Evolutionary conservation across 2,888 invertebrate genomes (phyloP), one percentile per base, ranked within the genome.

Genomic region (Volucella zonaria): DNA sequence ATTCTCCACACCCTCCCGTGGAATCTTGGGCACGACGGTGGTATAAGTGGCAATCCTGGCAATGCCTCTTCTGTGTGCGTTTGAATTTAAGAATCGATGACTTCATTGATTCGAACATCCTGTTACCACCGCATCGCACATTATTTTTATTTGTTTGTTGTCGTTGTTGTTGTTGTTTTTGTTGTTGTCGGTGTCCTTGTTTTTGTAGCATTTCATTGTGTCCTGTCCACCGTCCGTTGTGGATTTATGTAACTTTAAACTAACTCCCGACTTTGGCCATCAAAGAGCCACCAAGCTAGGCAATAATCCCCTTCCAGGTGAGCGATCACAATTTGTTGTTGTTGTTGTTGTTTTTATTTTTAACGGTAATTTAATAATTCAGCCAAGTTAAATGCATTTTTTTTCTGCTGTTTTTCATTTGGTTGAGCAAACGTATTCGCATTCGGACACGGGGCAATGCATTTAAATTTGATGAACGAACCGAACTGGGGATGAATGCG

Each of bases 91-190:
- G 85, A 81, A 85, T 85, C 85, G 81, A 85, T 81, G 85, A 81
- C 85, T 85, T 81, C 73, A 85, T 85, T 85, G 81, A 85, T 73
- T 81, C 81, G 77, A 85, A 85, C 85, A 81, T 85, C 85, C 85
- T 85, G 81, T 81, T 77, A 85, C 83, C 71, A 59, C 59, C 58
- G 40, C 74, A 45, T 56, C 42, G 58, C 64, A 62, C 68, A 80
- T 71, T 76, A 54, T 62, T 67, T 76, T 68, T 23, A 23, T 23
- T 23, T 23, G 18, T 23, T n/a, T 62, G 40, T 23, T 42, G 62
- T 54, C 47, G 4, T 40, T 51, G 49, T 61, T 73, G 45, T 49
- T 75, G 42, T 45, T 56, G 18, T 71, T n/a, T n/a, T 40, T 51
- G 49, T 61, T 73, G 45, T 49, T 75, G 42, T 45, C 51, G 18